A percentile compares a stretch with the other conserved stretches of the same genome.
These are phyloP conservation scores for Gallinago media DNA, from an alignment of 2,113 vertebrate genomes.

Conservation along the genomic window DNA sequence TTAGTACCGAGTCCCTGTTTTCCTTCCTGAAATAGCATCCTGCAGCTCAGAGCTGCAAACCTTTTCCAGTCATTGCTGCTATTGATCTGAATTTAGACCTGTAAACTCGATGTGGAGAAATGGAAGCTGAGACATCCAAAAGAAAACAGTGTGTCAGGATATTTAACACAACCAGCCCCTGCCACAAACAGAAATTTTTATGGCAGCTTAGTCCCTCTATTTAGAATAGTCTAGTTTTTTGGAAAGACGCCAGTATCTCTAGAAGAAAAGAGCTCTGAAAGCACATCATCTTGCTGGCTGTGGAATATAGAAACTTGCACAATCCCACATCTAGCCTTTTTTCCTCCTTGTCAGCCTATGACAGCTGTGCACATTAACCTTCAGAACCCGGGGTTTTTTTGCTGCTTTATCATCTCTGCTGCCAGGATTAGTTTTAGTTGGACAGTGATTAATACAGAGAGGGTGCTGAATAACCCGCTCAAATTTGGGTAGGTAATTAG, in stretches of 20 bases:
- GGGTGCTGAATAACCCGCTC: constrained; percentile 44
- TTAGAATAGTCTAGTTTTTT: neutral
- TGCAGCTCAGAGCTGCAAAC: neutral
- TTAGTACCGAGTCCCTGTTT: neutral
- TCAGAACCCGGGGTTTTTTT: neutral
- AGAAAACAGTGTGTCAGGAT: neutral
- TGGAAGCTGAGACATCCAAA: neutral
- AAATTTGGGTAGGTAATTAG: constrained; percentile 65
- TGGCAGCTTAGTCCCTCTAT: neutral
- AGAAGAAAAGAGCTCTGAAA: neutral
- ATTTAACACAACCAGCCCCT: neutral
- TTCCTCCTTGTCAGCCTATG: neutral
- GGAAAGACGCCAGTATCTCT: neutral
- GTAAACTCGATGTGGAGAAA: neutral
- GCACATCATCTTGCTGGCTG: neutral
- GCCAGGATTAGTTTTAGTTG: constrained; percentile 64
- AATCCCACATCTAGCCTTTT: neutral
- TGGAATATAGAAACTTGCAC: neutral
- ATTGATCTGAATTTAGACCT: neutral
- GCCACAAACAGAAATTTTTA: neutral
- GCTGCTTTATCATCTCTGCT: constrained; percentile 14
- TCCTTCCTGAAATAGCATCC: neutral
- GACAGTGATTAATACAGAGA: constrained; percentile 61
- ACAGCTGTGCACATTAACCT: constrained; percentile 55
- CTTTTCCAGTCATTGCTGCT: neutral